These are phyloP conservation scores for Trichacis sp. DNA, from an alignment of 2,888 invertebrate genomes.

Conservation along the genomic window DNA sequence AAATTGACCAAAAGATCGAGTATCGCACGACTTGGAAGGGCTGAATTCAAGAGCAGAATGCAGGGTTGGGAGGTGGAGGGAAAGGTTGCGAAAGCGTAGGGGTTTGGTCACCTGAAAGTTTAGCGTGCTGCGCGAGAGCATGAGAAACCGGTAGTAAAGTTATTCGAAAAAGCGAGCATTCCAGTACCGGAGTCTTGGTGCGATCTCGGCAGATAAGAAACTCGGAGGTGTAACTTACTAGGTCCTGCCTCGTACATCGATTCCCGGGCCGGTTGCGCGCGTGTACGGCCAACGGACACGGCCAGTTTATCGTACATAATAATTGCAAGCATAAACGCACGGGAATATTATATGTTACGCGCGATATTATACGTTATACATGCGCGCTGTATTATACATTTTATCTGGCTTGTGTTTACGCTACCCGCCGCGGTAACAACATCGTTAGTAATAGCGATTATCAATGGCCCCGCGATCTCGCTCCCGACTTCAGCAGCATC, in stretches of 20 bases:
- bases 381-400: conserved; percentile 26
- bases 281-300: conserved; percentile 8
- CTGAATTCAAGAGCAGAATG: conserved; percentile 6
- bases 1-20: conserved; percentile 14
- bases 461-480: conserved; percentile 9
- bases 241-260: conserved; percentile 47
- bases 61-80: not conserved
- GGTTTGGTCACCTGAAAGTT: conserved; percentile 62
- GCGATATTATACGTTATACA: conserved; percentile 31
- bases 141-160: conserved; percentile 67
- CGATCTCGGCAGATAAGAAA: conserved; percentile 65
- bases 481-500: not conserved
- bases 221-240: conserved; percentile 67
- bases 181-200: conserved; percentile 57
- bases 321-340: conserved; percentile 35
- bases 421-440: conserved; percentile 31
- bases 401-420: conserved; percentile 20
- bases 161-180: conserved; percentile 62
- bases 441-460: conserved; percentile 35
- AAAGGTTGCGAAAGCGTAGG: conserved; percentile 49
- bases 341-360: conserved; percentile 28
- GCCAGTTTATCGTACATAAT: conserved; percentile 34
- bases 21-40: conserved; percentile 15
- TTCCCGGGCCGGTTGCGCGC: conserved; percentile 3
- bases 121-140: conserved; percentile 54